These are phyloP conservation scores for Leptocoma aspasia DNA, from an alignment of 2,113 vertebrate genomes.

Conservation along the genomic window DNA sequence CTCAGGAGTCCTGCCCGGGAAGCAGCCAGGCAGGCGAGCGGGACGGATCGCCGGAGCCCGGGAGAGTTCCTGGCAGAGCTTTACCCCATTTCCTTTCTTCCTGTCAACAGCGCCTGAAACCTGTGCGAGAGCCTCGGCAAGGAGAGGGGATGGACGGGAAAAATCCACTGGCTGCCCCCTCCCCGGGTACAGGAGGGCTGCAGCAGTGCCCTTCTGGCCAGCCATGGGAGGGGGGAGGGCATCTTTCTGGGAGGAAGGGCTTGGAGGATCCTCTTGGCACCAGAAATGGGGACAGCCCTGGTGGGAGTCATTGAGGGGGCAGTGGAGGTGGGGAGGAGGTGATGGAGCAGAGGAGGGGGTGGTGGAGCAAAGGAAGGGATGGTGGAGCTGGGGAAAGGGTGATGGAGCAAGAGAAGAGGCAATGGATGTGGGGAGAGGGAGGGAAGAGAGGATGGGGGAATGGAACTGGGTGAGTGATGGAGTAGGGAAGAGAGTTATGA, in stretches of 20 bases:
- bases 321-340: background rate
- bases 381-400: background rate
- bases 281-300: background rate
- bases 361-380: background rate
- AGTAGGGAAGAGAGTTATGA: background rate
- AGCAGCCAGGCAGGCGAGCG: background rate
- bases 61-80: conserved; percentile 64
- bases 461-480: background rate
- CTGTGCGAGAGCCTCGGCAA: background rate
- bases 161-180: accelerated
- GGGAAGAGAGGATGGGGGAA: background rate
- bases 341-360: background rate
- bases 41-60: conserved; percentile 4
- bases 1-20: conserved; percentile 25
- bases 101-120: conserved; percentile 21
- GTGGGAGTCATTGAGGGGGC: background rate
- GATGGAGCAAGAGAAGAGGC: background rate
- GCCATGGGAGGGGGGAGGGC: background rate
- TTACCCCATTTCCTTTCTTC: conserved; percentile 62
- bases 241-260: accelerated
- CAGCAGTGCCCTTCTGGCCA: background rate
- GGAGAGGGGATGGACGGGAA: background rate
- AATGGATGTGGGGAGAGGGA: background rate
- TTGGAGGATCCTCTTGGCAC: background rate
- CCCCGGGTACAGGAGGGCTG: background rate